These are phyloP conservation scores for Venturia canescens DNA, from an alignment of 1,140 invertebrate genomes.

Conservation along the genomic window DNA sequence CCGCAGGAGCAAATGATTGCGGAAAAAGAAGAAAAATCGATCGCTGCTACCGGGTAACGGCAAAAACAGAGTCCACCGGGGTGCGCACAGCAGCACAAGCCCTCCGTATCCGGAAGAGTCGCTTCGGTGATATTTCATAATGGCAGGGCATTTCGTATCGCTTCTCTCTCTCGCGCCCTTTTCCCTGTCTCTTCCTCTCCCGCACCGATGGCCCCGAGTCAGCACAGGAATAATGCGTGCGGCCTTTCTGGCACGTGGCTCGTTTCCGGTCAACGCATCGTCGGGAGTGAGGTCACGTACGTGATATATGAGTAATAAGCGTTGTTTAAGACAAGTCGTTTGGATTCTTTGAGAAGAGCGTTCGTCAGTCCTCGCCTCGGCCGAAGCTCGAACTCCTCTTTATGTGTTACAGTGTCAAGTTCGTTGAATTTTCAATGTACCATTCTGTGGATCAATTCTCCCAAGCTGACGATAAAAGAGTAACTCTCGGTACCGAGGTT, in stretches of 20 bases:
- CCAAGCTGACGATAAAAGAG: no score
- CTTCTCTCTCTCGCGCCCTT: neutral
- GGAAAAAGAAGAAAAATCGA: neutral
- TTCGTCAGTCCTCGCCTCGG: neutral
- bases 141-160: constrained; percentile 12
- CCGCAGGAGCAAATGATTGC: neutral
- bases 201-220: neutral
- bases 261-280: constrained; percentile 47
- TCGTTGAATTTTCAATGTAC: neutral
- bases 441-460: neutral
- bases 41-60: neutral
- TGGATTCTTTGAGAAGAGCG: constrained; percentile 29
- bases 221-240: constrained; percentile 23
- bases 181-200: neutral
- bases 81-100: constrained; percentile 26
- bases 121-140: constrained; percentile 18
- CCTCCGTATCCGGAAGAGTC: constrained; percentile 37
- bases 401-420: constrained; percentile 31
- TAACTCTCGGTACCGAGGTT: no score
- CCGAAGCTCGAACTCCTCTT: constrained; percentile 5
- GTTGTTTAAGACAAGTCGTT: constrained; percentile 43
- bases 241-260: constrained; percentile 55
- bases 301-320: constrained; percentile 29
- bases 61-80: neutral
- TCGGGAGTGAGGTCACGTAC: constrained; percentile 40